Percentiles rank a stretch among this genome's conserved stretches.
phyloP scores from a whole-genome alignment of 2,113 vertebrate genomes.

The Diglossa brunneiventris region DNA sequence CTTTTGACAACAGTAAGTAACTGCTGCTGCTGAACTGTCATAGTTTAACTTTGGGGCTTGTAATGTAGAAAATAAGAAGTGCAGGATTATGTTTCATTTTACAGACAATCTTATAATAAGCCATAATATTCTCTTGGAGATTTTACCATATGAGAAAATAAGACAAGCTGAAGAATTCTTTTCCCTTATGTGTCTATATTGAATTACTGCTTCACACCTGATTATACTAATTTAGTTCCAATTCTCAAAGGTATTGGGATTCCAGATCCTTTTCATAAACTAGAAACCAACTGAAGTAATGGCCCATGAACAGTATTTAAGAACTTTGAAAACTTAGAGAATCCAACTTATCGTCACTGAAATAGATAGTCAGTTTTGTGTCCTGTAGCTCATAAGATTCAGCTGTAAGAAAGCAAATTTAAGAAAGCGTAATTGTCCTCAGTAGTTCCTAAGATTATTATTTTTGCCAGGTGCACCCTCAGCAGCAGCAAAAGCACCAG shows the following conservation, averaged over 20 bases:
- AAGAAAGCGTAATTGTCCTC: not conserved
- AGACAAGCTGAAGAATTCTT: not conserved
- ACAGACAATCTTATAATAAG: not conserved
- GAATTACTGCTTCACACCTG: not conserved
- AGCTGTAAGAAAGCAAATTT: not conserved
- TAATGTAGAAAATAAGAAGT: not conserved
- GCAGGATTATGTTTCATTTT: conserved; percentile 6
- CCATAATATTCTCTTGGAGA: not conserved
- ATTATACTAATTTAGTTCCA: not conserved
- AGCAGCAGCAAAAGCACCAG: not conserved
- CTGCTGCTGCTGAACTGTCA: not conserved
- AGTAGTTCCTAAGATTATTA: not conserved
- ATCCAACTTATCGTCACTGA: not conserved
- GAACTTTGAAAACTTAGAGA: not conserved
- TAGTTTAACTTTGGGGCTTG: not conserved
- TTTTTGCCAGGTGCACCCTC: not conserved
- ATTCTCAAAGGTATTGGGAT: not conserved
- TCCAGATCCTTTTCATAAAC: not conserved
- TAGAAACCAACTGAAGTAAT: not conserved
- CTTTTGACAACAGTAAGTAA: conserved; percentile 8
- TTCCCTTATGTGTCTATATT: not conserved
- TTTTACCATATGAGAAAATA: not conserved
- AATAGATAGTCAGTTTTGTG: not conserved
- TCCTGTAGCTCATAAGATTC: not conserved
- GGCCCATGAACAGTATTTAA: not conserved